Percentiles rank a stretch among this genome's conserved stretches.
Conservation (phyloP, 2,113 vertebrate species). For the Grantiella picta region DNA sequence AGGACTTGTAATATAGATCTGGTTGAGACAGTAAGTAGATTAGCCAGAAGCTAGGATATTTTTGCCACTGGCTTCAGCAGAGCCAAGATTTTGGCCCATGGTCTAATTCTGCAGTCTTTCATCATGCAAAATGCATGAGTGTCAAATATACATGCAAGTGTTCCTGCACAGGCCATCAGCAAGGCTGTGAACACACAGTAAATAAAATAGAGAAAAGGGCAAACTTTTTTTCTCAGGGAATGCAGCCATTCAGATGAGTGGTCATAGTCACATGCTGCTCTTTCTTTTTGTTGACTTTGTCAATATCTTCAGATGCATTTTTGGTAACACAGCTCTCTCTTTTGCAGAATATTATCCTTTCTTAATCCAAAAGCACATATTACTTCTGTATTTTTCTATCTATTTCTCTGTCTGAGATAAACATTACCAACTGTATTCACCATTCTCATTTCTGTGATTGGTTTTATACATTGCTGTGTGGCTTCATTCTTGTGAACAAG, state of each 20-base stretch:
- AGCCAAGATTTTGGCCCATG: neutral
- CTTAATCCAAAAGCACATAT: neutral
- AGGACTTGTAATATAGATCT: neutral
- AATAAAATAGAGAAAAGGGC: neutral
- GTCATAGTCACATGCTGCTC: neutral
- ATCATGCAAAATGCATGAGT: neutral
- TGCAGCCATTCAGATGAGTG: fast-evolving
- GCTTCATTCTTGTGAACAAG: neutral
- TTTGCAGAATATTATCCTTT: neutral
- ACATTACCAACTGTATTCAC: neutral
- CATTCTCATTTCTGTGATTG: neutral
- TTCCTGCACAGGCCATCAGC: neutral
- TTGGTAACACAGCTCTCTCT: neutral
- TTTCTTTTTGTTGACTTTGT: neutral
- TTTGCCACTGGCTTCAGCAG: neutral
- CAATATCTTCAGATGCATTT: neutral
- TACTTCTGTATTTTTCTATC: neutral
- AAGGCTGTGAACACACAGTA: neutral
- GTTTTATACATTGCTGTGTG: fast-evolving
- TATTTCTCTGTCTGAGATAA: neutral
- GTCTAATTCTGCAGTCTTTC: neutral
- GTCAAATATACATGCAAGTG: neutral
- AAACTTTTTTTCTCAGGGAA: neutral
- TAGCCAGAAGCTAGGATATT: neutral
- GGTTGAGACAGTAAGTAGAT: neutral